These are phyloP conservation scores for Centropristis striata DNA, from an alignment of 2,113 vertebrate species.

Conservation along the genomic window DNA sequence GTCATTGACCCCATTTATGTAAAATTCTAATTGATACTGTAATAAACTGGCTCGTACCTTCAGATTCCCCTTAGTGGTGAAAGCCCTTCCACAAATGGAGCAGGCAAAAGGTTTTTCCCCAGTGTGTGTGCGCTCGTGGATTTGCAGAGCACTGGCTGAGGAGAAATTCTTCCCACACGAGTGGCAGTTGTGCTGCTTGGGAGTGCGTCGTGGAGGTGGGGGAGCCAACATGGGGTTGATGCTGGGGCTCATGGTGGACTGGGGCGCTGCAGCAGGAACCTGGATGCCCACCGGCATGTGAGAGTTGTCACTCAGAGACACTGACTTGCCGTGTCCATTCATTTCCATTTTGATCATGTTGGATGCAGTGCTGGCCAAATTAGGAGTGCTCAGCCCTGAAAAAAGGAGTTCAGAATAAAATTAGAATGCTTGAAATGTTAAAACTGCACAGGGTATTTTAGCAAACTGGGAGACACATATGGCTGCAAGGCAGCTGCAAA, in stretches of 20 bases:
- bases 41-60: constrained; percentile 87
- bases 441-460: not conserved
- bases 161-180: constrained; percentile 99
- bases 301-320: constrained; percentile 90
- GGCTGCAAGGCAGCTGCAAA: not conserved
- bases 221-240: constrained; percentile 96
- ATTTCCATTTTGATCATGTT: constrained; percentile 98
- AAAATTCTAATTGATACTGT: not conserved
- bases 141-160: constrained; percentile 98
- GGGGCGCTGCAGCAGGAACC: constrained; percentile 90
- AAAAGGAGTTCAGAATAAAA: constrained; percentile 83
- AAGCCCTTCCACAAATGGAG: constrained; percentile 98
- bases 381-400: constrained; percentile 92
- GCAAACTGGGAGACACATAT: not conserved
- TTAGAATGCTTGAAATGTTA: constrained; percentile 14
- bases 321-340: constrained; percentile 95
- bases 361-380: constrained; percentile 91
- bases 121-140: constrained; percentile 98
- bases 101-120: constrained; percentile 99
- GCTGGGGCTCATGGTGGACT: constrained; percentile 92
- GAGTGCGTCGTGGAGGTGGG: constrained; percentile 94
- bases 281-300: constrained; percentile 91
- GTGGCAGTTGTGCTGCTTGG: constrained; percentile 99
- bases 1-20: not conserved
- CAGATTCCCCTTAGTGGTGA: constrained; percentile 99